These are phyloP conservation scores for Drosophila cardini DNA, from an alignment of 1,140 invertebrate species.

Conservation along the genomic window DNA sequence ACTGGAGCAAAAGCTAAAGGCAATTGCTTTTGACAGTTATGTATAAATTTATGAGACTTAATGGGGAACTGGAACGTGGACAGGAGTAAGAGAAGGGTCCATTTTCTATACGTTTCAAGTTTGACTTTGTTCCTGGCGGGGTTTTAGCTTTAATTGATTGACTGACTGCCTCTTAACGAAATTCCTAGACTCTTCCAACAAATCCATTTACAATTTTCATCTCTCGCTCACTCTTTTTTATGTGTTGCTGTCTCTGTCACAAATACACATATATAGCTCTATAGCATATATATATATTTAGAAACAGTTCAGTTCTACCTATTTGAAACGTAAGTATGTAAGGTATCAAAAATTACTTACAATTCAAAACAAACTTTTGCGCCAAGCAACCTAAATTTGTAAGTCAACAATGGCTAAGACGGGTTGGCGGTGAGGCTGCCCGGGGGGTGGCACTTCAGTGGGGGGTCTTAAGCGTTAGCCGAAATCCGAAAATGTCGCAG, in stretches of 20 bases:
- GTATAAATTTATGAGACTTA: constrained; percentile 82
- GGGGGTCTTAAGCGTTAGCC: constrained; percentile 65
- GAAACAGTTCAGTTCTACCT: constrained; percentile 61
- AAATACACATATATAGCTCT: no score
- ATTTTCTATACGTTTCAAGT: constrained; percentile 11
- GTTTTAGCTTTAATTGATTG: constrained; percentile 75
- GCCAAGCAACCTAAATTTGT: constrained; percentile 78
- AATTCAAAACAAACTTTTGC: constrained; percentile 82
- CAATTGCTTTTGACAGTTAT: constrained; percentile 82
- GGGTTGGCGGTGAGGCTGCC: neutral
- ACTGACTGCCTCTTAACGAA: constrained; percentile 46
- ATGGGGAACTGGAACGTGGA: constrained; percentile 49
- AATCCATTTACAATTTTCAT: constrained; percentile 8
- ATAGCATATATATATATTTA: constrained; percentile 17
- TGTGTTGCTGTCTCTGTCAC: neutral
- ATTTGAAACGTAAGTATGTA: constrained; percentile 45
- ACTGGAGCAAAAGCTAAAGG: constrained; percentile 81
- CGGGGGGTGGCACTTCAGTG: neutral
- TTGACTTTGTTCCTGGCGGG: constrained; percentile 27
- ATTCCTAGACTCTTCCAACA: constrained; percentile 4
- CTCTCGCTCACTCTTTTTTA: constrained; percentile 2
- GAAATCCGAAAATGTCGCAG: constrained; percentile 79
- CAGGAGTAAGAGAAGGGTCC: constrained; percentile 3
- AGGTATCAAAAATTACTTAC: constrained; percentile 83
- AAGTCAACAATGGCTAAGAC: constrained; percentile 72